phyloP scores from a whole-genome alignment of 1,140 invertebrate species.

The Andricus grossulariae region DNA sequence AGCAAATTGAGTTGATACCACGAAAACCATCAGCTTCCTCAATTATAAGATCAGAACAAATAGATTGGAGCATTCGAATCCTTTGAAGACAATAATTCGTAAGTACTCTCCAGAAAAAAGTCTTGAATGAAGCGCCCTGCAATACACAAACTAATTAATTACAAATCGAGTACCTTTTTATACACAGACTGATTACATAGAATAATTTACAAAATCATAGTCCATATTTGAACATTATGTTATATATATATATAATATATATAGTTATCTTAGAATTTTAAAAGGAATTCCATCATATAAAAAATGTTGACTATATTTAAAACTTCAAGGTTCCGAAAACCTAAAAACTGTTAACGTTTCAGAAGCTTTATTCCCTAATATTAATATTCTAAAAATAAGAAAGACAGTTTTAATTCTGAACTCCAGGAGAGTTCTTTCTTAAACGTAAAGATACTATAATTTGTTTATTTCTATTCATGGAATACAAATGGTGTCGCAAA shows the following conservation, averaged over 20 bases:
- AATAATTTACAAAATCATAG: no score
- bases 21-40: conserved; percentile 25
- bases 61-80: not conserved
- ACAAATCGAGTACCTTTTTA: no score
- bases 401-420: not conserved
- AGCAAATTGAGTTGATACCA: conserved; percentile 26
- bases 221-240: no score
- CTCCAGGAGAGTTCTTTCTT: not conserved
- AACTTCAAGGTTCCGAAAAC: no score
- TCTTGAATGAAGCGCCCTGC: not conserved
- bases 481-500: not conserved
- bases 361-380: no score
- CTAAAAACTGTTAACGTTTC: no score
- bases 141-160: not conserved
- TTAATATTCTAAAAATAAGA: not conserved
- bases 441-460: not conserved
- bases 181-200: no score
- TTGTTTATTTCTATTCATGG: not conserved
- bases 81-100: conserved; percentile 2
- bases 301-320: no score
- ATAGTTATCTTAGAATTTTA: no score
- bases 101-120: not conserved
- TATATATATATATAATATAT: no score
- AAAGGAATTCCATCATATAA: no score
- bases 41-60: conserved; percentile 30